Base-by-base conservation (phyloP, 1,140 invertebrate genomes). In the Aplysia californica region DNA sequence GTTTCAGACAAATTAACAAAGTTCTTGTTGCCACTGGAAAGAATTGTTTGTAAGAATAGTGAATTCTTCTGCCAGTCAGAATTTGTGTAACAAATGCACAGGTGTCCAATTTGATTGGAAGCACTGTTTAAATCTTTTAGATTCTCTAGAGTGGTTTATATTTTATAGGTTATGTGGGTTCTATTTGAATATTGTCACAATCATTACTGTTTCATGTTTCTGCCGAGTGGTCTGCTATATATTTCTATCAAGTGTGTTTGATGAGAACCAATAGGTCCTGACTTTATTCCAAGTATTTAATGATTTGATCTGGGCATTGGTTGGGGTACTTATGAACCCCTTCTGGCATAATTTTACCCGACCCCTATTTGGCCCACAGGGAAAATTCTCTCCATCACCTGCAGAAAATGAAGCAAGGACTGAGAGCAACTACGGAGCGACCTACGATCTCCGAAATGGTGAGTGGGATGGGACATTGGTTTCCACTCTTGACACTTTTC, bases 381-480 rank as follows among this genome's bases (percentile, higher is more conserved):
- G 96, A 97, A 90, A 97, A 98, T 87, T 97, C 96, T 4, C 90
- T 97, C 10, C 94, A 95, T 89, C 93, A 95, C 79, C 88, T 97
- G 55, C 91, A 94, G 79, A 91, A 83, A 86, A 82, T 78, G 70
- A 84, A 83, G 67, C 44, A 77, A 68, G 65, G 77, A 36, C 68
- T 80, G 20, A 75, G 77, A 36, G 67, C 65, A 61, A 76, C 79
- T 39, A 92, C 91, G 36, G 89, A 90, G 1, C 89, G 92, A 61
- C 90, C 92, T 71, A 91, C 95, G 66, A 93, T n/a, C n/a, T n/a
- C 96, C 0, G 92, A 93, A 20, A 92, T 93, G 80, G 90, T 98
- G 75, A 83, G 86, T 72, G 59, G n/a, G n/a, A 64, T 15, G 59
- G 15, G 15, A 64, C 15, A 31, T n/a, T 26, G 23, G 59, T n/a